These are phyloP conservation scores for Spinus olivaceus DNA, from an alignment of 2,797 vertebrate genomes.

Conservation along the genomic window DNA sequence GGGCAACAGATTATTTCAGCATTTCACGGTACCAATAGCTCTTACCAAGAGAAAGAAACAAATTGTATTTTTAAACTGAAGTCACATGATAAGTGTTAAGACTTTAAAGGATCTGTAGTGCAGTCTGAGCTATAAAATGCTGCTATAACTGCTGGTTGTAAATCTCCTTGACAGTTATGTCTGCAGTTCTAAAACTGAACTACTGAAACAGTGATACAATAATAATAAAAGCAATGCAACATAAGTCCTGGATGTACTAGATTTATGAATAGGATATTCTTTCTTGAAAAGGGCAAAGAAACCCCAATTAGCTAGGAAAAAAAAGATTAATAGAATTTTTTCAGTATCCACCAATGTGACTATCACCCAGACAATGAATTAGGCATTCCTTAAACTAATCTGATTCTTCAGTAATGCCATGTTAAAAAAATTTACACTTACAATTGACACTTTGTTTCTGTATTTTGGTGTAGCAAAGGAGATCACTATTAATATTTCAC, in stretches of 20 bases:
- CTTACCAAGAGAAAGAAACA: not conserved
- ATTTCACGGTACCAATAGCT: not conserved
- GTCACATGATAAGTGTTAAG: conserved; percentile 61
- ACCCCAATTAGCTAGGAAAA: conserved; percentile 46
- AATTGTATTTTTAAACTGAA: conserved; percentile 70
- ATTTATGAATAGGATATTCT: conserved; percentile 65
- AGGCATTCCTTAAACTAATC: not conserved
- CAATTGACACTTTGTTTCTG: not conserved
- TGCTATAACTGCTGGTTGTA: conserved; percentile 27
- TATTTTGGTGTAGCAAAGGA: not conserved
- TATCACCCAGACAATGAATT: conserved; percentile 11
- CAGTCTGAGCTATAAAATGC: conserved; percentile 62
- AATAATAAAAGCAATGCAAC: conserved; percentile 70
- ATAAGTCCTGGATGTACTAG: conserved; percentile 39
- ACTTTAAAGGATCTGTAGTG: conserved; percentile 64
- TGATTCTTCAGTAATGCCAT: not conserved
- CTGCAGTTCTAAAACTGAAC: conserved; percentile 71
- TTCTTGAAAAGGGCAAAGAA: conserved; percentile 58
- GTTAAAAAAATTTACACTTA: not conserved
- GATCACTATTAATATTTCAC: not conserved
- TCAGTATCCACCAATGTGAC: not conserved
- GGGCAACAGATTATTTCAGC: not conserved
- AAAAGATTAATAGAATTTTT: conserved; percentile 32
- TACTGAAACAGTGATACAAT: conserved; percentile 71
- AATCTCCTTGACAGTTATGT: conserved; percentile 70